These are phyloP conservation scores for Kryptopterus vitreolus DNA, from an alignment of 2,797 vertebrate species.

Conservation along the genomic window DNA sequence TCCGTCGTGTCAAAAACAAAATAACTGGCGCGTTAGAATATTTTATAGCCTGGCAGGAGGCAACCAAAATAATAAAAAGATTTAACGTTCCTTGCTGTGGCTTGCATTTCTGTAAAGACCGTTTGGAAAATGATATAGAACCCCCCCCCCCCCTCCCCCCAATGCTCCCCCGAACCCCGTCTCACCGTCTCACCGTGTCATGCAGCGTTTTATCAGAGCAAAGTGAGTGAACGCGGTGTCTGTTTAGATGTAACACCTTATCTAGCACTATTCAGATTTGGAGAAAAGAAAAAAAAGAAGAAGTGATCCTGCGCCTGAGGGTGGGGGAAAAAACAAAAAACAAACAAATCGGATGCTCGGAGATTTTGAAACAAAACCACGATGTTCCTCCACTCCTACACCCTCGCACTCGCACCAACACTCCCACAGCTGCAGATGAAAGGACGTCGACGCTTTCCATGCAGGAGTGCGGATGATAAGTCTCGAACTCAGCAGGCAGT, in stretches of 20 bases:
- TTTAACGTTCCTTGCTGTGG: neutral
- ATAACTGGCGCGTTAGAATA: neutral
- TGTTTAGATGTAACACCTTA: neutral
- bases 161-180: too few species aligned
- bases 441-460: slow-evolving; percentile 39
- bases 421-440: slow-evolving; percentile 43
- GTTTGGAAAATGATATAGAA: slow-evolving; percentile 16
- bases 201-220: slow-evolving; percentile 20
- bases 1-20: neutral
- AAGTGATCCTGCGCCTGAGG: slow-evolving; percentile 1
- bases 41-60: neutral
- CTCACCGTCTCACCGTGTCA: neutral
- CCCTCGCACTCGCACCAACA: slow-evolving; percentile 36
- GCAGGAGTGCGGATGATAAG: slow-evolving; percentile 47
- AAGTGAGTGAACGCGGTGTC: slow-evolving; percentile 4
- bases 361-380: slow-evolving; percentile 16
- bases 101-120: slow-evolving; percentile 4
- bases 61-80: neutral
- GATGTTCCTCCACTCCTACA: slow-evolving; percentile 28
- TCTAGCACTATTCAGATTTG: slow-evolving; percentile 5
- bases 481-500: slow-evolving; percentile 49
- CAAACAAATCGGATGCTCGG: slow-evolving; percentile 15
- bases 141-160: too few species aligned
- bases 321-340: too few species aligned
- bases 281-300: neutral